Evolutionary conservation across 2,888 invertebrate species (phyloP).

Genomic region (Charanyca ferruginea): DNA sequence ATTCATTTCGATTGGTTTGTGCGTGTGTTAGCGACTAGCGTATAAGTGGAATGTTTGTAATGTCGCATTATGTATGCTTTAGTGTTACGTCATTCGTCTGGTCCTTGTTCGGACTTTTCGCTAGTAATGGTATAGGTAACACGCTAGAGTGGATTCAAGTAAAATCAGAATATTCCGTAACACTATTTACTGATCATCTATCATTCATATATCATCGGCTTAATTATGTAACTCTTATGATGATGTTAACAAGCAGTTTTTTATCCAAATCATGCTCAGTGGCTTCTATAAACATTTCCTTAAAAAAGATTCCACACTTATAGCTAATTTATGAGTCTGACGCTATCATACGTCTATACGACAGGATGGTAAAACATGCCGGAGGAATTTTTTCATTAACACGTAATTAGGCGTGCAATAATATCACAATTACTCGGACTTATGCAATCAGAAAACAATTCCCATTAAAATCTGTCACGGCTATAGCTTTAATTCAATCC

Average conservation of each 20-base stretch:
- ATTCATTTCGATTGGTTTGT: conserved; percentile 20
- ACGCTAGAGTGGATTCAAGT: not conserved
- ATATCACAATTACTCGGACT: conserved; percentile 20
- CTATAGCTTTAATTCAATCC: conserved; percentile 1
- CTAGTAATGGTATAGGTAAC: conserved; percentile 8
- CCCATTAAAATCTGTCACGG: conserved; percentile 8
- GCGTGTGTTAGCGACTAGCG: conserved; percentile 17
- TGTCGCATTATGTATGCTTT: conserved; percentile 43
- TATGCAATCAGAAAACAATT: conserved; percentile 29
- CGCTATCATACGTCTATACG: conserved; percentile 19
- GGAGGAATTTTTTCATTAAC: conserved; percentile 53
- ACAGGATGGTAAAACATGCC: conserved; percentile 20
- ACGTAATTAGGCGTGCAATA: conserved; percentile 34
- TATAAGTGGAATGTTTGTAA: conserved; percentile 27
- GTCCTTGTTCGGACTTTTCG: conserved; percentile 25
- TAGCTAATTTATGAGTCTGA: conserved; percentile 56
- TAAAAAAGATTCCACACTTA: conserved; percentile 40
- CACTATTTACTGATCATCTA: not conserved
- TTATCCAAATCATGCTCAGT: not conserved
- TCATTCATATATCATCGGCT: not conserved
- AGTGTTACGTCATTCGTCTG: conserved; percentile 51
- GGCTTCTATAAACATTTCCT: not conserved
- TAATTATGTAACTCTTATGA: conserved; percentile 1
- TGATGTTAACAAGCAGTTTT: not conserved
- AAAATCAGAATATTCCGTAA: conserved; percentile 12